These are phyloP conservation scores for Arrhopalites spinosus DNA, from an alignment of 2,888 invertebrate species.

Conservation along the genomic window DNA sequence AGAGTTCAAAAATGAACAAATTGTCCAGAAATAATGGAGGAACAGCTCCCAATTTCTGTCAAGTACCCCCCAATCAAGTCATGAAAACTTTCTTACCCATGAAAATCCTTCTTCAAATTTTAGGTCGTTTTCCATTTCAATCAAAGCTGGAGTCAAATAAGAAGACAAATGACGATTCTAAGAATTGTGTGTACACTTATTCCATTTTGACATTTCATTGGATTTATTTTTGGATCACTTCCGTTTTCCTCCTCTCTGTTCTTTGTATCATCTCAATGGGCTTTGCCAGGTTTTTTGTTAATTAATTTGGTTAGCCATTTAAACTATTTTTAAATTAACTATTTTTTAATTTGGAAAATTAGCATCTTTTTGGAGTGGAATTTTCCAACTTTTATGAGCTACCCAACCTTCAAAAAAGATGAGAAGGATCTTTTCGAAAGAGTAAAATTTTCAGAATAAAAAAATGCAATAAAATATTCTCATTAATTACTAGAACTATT, in stretches of 20 bases:
- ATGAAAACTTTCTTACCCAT: slow-evolving; percentile 41
- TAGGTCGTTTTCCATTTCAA: slow-evolving; percentile 49
- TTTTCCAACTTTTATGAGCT: background rate
- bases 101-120: slow-evolving; percentile 34
- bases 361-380: slow-evolving; percentile 48
- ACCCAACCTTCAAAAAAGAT: background rate
- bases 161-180: background rate
- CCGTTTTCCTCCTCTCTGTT: slow-evolving; percentile 35
- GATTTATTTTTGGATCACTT: slow-evolving; percentile 48
- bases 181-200: slow-evolving; percentile 10
- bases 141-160: slow-evolving; percentile 12
- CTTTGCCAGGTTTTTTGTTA: too few species aligned
- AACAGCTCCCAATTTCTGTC: too few species aligned
- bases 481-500: background rate
- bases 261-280: slow-evolving; percentile 45
- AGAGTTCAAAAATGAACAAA: background rate
- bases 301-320: too few species aligned
- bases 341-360: too few species aligned
- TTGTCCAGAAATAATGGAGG: background rate
- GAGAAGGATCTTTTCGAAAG: background rate
- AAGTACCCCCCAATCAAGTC: slow-evolving; percentile 30
- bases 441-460: too few species aligned
- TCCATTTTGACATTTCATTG: slow-evolving; percentile 39
- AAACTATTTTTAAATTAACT: too few species aligned
- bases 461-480: too few species aligned